Evolutionary conservation across 1,140 invertebrate genomes (phyloP).

Genomic region (Drosophila nikananu): DNA sequence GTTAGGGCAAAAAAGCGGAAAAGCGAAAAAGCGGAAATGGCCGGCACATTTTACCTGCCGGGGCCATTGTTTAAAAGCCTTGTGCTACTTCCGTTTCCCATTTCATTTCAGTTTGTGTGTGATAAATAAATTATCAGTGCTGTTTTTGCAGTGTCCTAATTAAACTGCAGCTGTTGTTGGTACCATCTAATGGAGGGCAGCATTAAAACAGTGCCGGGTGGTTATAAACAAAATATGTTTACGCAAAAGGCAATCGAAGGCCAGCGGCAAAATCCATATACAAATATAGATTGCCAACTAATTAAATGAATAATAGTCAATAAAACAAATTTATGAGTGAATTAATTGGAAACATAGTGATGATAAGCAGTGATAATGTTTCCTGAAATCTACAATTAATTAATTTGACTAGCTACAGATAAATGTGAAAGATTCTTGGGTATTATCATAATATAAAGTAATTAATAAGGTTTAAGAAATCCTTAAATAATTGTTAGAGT

Average conservation of each 20-base stretch:
- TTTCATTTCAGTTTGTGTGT: conserved; percentile 10
- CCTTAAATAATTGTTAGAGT: not conserved
- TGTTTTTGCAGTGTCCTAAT: conserved; percentile 51
- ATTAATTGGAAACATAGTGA: conserved; percentile 1
- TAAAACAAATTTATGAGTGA: conserved; percentile 39
- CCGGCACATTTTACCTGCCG: conserved; percentile 46
- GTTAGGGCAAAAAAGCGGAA: not conserved
- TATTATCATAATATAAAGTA: not conserved
- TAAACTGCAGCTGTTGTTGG: conserved; percentile 66
- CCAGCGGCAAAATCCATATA: conserved; percentile 19
- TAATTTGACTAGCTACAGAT: not conserved
- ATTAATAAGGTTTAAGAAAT: not conserved
- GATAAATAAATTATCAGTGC: conserved; percentile 45
- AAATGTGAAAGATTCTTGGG: not conserved
- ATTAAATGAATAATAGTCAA: conserved; percentile 23
- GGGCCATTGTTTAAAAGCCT: conserved; percentile 73
- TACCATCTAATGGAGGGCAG: conserved; percentile 62
- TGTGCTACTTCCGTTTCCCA: conserved; percentile 53
- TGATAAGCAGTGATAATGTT: not conserved
- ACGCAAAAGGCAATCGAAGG: conserved; percentile 28
- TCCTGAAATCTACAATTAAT: not conserved
- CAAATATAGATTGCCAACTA: conserved; percentile 25
- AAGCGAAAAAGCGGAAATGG: conserved; percentile 23
- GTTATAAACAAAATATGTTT: conserved; percentile 61
- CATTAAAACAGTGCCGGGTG: conserved; percentile 51